These are phyloP conservation scores for Porites lobata DNA, from an alignment of 92 coral and sea anemone species.

Conservation along the genomic window DNA sequence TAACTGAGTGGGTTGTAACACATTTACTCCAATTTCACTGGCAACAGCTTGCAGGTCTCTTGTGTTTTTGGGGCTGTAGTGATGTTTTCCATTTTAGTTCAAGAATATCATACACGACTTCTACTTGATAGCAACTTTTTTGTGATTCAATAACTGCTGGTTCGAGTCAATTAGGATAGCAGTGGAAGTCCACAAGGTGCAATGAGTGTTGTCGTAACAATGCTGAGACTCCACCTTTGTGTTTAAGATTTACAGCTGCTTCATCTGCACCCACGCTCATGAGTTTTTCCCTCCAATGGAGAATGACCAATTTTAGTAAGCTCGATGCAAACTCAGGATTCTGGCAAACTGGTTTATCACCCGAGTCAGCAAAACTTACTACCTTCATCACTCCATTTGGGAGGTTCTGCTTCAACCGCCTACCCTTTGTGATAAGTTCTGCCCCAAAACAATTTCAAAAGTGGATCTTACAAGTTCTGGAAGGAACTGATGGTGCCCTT, in stretches of 20 bases:
- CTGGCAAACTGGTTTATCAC: too few species aligned
- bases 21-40: slow-evolving; percentile 54
- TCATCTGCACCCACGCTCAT: slow-evolving; percentile 50
- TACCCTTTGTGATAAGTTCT: too few species aligned
- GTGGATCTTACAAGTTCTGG: too few species aligned
- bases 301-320: background rate
- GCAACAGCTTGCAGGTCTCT: slow-evolving; percentile 50
- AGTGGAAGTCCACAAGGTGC: slow-evolving; percentile 48
- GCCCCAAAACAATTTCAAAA: too few species aligned
- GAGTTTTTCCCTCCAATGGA: slow-evolving; percentile 46
- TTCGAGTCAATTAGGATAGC: slow-evolving; percentile 48
- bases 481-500: too few species aligned
- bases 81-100: slow-evolving; percentile 52
- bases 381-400: too few species aligned
- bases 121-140: slow-evolving; percentile 33
- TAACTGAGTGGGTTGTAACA: slow-evolving; percentile 50
- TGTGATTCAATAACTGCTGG: slow-evolving; percentile 45
- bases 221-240: slow-evolving; percentile 49
- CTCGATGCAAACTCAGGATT: too few species aligned
- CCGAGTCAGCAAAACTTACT: too few species aligned
- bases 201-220: slow-evolving; percentile 21
- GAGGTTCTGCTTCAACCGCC: too few species aligned
- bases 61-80: slow-evolving; percentile 53
- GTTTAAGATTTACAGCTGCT: slow-evolving; percentile 34
- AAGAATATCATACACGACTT: slow-evolving; percentile 49